Evolutionary conservation across 2,888 invertebrate genomes (phyloP).

Genomic region (Brassicogethes aeneus): DNA sequence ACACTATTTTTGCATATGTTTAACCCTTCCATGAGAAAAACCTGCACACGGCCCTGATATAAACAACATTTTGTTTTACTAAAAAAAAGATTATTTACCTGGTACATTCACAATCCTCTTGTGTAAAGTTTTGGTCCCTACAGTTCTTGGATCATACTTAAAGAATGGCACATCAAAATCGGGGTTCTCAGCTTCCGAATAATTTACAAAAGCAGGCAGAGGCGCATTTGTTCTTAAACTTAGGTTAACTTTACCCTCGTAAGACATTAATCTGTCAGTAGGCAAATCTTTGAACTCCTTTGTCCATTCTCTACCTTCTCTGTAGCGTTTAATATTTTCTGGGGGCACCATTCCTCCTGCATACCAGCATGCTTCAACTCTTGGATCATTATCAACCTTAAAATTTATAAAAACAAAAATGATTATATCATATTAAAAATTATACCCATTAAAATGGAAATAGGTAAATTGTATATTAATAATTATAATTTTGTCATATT

Average conservation of each 20-base stretch:
- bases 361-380: constrained; percentile 81
- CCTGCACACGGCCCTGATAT: too few species aligned
- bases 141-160: constrained; percentile 50
- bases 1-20: too few species aligned
- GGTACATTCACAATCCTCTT: constrained; percentile 67
- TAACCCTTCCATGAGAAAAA: too few species aligned
- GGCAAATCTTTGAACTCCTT: constrained; percentile 46
- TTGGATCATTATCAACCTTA: constrained; percentile 66
- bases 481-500: too few species aligned
- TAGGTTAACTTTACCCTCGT: constrained; percentile 58
- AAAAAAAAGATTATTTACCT: too few species aligned
- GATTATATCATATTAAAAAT: not conserved
- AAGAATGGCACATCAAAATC: constrained; percentile 50
- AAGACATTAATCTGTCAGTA: constrained; percentile 60
- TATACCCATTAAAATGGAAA: constrained; percentile 4
- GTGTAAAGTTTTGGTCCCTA: constrained; percentile 49
- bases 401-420: constrained; percentile 20
- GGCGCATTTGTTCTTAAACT: constrained; percentile 63
- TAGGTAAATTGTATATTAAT: too few species aligned
- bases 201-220: constrained; percentile 53
- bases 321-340: constrained; percentile 36
- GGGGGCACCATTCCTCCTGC: constrained; percentile 63
- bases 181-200: constrained; percentile 47
- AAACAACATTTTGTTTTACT: too few species aligned
- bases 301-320: constrained; percentile 31